These are phyloP conservation scores for Ephestia elutella DNA, from an alignment of 1,140 invertebrate genomes.

Conservation along the genomic window DNA sequence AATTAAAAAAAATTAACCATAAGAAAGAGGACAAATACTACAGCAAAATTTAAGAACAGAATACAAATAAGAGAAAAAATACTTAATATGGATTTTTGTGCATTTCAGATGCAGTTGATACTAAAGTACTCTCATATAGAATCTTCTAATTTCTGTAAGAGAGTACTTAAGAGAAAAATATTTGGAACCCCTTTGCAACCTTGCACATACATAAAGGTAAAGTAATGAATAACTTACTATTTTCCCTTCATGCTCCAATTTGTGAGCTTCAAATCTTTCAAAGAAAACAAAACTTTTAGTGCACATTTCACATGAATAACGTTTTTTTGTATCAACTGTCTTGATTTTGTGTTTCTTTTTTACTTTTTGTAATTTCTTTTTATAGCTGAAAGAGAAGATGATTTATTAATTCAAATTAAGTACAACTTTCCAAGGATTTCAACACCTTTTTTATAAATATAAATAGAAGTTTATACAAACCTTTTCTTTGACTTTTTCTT, in stretches of 20 bases:
- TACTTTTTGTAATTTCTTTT: conserved; percentile 16
- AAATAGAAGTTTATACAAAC: neutral
- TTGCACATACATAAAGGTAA: no score
- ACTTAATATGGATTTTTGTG: no score
- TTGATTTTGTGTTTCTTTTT: conserved; percentile 18
- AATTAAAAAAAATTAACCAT: no score
- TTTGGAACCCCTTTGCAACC: no score
- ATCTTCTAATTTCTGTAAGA: no score
- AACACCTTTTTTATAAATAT: neutral
- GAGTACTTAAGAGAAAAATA: no score
- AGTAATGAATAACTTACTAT: conserved; percentile 20
- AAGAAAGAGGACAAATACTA: no score
- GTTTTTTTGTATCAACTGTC: conserved; percentile 23
- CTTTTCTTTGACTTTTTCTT: conserved; percentile 11
- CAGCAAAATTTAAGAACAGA: no score
- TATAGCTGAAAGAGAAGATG: conserved; percentile 14
- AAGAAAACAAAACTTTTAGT: conserved; percentile 43
- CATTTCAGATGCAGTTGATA: no score
- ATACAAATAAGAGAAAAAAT: no score
- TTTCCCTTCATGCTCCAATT: conserved; percentile 43
- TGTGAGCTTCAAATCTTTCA: conserved; percentile 46
- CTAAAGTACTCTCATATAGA: no score
- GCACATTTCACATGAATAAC: conserved; percentile 45
- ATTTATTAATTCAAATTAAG: neutral
- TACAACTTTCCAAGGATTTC: neutral